A percentile compares a stretch with the other conserved stretches of the same genome.
phyloP scores from a whole-genome alignment of 2,888 invertebrate species.

The Apotomis capreana region DNA sequence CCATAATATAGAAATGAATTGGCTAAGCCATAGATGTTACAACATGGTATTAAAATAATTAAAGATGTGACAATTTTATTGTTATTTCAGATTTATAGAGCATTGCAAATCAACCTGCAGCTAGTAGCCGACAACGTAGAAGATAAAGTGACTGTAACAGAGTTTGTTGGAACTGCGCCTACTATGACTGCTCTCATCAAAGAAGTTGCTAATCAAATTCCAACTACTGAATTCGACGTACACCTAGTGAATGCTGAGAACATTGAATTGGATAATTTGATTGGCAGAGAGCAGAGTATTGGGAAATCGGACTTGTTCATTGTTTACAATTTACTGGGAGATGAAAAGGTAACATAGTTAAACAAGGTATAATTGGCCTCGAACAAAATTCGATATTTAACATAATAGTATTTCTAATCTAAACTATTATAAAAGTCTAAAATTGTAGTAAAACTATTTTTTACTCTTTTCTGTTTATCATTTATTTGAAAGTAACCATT shows the following conservation, averaged over 20 bases:
- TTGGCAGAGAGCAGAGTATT: constrained; percentile 38
- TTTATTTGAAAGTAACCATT: constrained; percentile 7
- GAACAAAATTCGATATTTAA: too few relatives aligned
- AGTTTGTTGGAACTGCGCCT: constrained; percentile 45
- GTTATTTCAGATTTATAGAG: constrained; percentile 54
- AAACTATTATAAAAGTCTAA: too few relatives aligned
- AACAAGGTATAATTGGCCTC: too few relatives aligned
- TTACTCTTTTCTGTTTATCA: too few relatives aligned
- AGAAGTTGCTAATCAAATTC: constrained; percentile 45
- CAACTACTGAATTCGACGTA: constrained; percentile 42
- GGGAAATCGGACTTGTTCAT: constrained; percentile 53
- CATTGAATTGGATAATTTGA: constrained; percentile 31
- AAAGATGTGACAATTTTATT: too few relatives aligned
- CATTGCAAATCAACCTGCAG: constrained; percentile 59
- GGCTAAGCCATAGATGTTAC: too few relatives aligned
- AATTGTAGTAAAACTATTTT: too few relatives aligned
- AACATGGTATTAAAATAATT: too few relatives aligned
- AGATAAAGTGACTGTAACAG: constrained; percentile 48
- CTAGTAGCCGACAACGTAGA: constrained; percentile 56
- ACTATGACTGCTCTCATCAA: constrained; percentile 48
- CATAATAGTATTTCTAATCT: too few relatives aligned
- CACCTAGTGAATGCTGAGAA: constrained; percentile 29
- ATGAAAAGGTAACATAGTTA: constrained; percentile 53
- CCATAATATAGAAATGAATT: too few relatives aligned
- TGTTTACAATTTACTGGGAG: constrained; percentile 52